These are phyloP conservation scores for Porites lutea DNA, from an alignment of 64 coral and sea anemone genomes.

Conservation along the genomic window DNA sequence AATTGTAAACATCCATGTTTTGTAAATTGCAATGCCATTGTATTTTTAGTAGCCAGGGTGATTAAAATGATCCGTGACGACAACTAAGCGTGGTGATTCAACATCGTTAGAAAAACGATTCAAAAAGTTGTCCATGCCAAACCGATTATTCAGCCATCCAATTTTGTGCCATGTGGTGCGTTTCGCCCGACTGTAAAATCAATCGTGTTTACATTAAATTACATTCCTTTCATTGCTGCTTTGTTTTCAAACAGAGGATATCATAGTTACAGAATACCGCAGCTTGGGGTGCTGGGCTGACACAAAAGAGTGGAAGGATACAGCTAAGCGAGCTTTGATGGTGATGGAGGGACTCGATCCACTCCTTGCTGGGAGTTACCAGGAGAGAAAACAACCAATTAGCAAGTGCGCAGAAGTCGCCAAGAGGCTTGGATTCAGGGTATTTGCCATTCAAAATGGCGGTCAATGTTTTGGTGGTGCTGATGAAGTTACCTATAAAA, in stretches of 20 bases:
- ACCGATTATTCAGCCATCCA: too few species aligned
- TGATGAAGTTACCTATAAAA: constrained; percentile 64
- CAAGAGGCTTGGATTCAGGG: constrained; percentile 70
- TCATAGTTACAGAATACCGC: constrained; percentile 93
- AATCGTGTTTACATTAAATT: too few species aligned
- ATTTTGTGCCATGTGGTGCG: too few species aligned
- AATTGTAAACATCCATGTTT: too few species aligned
- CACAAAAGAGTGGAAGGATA: constrained; percentile 83
- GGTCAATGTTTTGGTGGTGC: constrained; percentile 93
- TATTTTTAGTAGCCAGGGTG: too few species aligned
- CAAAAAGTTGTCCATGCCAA: too few species aligned
- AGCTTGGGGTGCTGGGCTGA: constrained; percentile 96
- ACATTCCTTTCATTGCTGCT: too few species aligned
- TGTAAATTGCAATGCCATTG: too few species aligned
- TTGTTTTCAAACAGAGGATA: constrained; percentile 70
- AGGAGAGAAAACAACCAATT: constrained; percentile 81
- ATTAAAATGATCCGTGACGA: too few species aligned
- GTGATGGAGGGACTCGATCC: constrained; percentile 74
- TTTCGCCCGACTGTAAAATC: too few species aligned
- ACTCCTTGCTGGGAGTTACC: constrained; percentile 68
- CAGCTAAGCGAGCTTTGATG: constrained; percentile 71
- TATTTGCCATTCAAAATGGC: constrained; percentile 96
- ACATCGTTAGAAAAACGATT: too few species aligned
- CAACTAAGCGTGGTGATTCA: too few species aligned
- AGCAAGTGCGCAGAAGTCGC: constrained; percentile 94